Evolutionary conservation across 2,888 invertebrate genomes (phyloP).

Genomic region (Leistus spinibarbis): DNA sequence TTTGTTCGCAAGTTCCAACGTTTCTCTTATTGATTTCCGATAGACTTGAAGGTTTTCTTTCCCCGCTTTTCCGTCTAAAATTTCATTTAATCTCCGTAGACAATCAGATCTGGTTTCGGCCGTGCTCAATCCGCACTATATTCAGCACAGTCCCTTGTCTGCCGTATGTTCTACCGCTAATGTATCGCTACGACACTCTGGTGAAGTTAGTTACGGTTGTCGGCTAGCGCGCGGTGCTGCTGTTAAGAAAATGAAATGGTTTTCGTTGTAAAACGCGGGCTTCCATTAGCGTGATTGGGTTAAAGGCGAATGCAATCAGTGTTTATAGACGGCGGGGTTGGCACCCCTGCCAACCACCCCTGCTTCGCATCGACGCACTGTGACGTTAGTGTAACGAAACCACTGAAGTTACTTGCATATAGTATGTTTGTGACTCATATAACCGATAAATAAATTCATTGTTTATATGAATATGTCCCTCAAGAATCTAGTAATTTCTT

Average conservation of each 20-base stretch:
- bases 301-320: constrained; percentile 41
- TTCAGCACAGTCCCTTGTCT: neutral
- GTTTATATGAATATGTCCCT: neutral
- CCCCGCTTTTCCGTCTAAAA: neutral
- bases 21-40: neutral
- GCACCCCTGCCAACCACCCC: neutral
- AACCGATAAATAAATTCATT: neutral
- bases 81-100: constrained; percentile 14
- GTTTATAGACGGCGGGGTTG: constrained; percentile 24
- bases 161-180: neutral
- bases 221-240: neutral
- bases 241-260: constrained; percentile 37
- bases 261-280: constrained; percentile 20
- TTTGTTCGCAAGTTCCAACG: neutral
- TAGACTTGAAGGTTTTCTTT: neutral
- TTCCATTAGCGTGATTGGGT: constrained; percentile 49
- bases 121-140: neutral
- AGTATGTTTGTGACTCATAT: neutral
- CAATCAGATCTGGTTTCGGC: constrained; percentile 12
- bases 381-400: neutral
- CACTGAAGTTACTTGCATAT: neutral
- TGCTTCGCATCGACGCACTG: neutral
- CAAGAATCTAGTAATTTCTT: too few species aligned
- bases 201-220: neutral
- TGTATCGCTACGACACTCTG: neutral